Evolutionary conservation across 2,113 vertebrate species (phyloP).

Genomic region (Tauraco erythrolophus): DNA sequence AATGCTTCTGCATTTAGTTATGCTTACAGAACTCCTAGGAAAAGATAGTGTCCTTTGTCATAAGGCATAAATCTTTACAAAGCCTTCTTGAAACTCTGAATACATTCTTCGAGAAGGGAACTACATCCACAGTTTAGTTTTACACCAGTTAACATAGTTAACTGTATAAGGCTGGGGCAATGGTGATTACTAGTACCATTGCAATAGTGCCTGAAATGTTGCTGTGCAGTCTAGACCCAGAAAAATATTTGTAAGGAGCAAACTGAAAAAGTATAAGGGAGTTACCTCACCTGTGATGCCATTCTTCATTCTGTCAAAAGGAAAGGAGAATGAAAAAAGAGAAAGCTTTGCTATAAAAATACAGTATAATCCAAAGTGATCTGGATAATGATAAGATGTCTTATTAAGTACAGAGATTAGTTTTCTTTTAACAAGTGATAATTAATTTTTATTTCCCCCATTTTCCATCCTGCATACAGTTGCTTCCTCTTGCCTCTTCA

Average conservation of each 20-base stretch:
- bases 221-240: not conserved
- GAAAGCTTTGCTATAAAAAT: not conserved
- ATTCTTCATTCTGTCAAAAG: not conserved
- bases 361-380: not conserved
- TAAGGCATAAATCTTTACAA: slow-evolving; percentile 34
- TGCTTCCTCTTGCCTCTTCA: not conserved
- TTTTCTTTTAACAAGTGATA: not conserved
- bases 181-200: not conserved
- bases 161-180: not conserved
- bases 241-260: not conserved
- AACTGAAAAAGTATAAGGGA: not conserved
- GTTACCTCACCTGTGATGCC: not conserved
- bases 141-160: not conserved
- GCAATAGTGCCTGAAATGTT: not conserved
- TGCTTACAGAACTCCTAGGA: not conserved
- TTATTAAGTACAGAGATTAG: not conserved
- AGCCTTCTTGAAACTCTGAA: not conserved
- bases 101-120: not conserved
- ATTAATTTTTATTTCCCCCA: not conserved
- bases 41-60: slow-evolving; percentile 8
- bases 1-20: slow-evolving; percentile 15
- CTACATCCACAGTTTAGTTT: not conserved
- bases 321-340: not conserved
- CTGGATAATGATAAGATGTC: not conserved
- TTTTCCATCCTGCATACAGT: not conserved